phyloP scores from a whole-genome alignment of 1,140 invertebrate species.

The Hirudo medicinalis region DNA sequence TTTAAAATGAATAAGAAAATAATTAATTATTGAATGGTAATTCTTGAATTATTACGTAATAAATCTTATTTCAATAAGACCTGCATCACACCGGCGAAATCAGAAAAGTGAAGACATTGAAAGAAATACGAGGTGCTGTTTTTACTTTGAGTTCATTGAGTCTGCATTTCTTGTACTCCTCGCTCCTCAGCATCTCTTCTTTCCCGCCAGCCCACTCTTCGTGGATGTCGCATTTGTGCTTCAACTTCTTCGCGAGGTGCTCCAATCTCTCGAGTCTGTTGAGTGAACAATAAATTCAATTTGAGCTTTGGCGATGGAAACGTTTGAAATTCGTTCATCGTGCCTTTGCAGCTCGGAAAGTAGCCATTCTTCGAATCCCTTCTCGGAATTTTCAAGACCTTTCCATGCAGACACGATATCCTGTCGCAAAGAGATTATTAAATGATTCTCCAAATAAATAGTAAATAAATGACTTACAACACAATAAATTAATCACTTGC shows the following conservation, averaged over 20 bases:
- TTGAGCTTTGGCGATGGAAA: not conserved
- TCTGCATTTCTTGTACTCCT: slow-evolving; percentile 83
- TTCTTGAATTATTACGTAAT: too few species aligned
- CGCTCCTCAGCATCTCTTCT: slow-evolving; percentile 73
- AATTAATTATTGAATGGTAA: too few species aligned
- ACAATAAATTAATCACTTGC: slow-evolving; percentile 38
- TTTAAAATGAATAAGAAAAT: slow-evolving; percentile 2
- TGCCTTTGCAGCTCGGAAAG: slow-evolving; percentile 47
- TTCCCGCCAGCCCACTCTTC: slow-evolving; percentile 96
- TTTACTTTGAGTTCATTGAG: slow-evolving; percentile 71
- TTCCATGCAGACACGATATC: slow-evolving; percentile 97
- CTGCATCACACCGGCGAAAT: too few species aligned
- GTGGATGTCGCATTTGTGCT: slow-evolving; percentile 96
- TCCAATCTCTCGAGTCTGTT: slow-evolving; percentile 76
- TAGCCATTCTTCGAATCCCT: slow-evolving; percentile 97
- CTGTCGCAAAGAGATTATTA: slow-evolving; percentile 26
- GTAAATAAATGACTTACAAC: not conserved
- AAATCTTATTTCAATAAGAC: too few species aligned
- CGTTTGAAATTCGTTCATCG: not conserved
- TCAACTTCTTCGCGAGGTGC: slow-evolving; percentile 97
- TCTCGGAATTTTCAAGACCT: slow-evolving; percentile 83
- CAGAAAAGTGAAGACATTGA: not conserved
- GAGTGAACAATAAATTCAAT: not conserved
- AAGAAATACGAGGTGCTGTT: not conserved
- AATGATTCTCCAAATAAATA: not conserved